Percentiles rank a stretch among this genome's conserved stretches.
These are phyloP conservation scores for Helobdella robusta DNA, from an alignment of 2,888 invertebrate species.

Conservation along the genomic window DNA sequence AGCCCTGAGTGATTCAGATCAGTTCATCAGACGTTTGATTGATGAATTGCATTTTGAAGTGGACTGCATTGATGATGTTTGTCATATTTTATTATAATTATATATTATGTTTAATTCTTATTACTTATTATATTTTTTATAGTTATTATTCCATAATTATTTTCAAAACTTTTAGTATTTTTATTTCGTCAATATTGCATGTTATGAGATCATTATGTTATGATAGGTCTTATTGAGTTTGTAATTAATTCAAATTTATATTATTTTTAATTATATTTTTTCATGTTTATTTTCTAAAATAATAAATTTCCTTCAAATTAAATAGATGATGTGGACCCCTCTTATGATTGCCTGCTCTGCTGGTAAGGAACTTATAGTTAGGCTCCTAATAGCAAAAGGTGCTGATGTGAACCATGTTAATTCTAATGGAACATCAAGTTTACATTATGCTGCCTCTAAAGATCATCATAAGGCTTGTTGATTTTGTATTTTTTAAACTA, in stretches of 20 bases:
- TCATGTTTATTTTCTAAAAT: too few relatives aligned
- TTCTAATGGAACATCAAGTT: constrained; percentile 7
- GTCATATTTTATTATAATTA: too few relatives aligned
- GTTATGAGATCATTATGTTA: neutral
- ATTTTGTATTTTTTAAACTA: neutral
- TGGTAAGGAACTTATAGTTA: constrained; percentile 13
- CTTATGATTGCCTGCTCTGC: constrained; percentile 17
- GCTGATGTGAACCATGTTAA: constrained; percentile 20
- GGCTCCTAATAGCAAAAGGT: constrained; percentile 9
- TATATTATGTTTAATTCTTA: too few relatives aligned
- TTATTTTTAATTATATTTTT: too few relatives aligned
- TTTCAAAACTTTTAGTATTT: too few relatives aligned
- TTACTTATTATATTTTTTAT: too few relatives aligned
- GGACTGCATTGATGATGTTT: constrained; percentile 17
- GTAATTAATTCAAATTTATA: too few relatives aligned
- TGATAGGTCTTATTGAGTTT: neutral
- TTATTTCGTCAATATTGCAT: too few relatives aligned
- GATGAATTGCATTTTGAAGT: neutral
- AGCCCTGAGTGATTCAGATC: constrained; percentile 2
- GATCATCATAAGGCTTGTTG: constrained; percentile 17
- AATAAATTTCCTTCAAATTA: neutral
- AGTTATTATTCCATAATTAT: too few relatives aligned
- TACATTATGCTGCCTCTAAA: constrained; percentile 22
- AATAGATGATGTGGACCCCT: constrained; percentile 20
- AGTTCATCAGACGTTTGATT: constrained; percentile 10